Evolutionary conservation across 2,888 invertebrate species (phyloP).

Genomic region (Oscheius sp.): DNA sequence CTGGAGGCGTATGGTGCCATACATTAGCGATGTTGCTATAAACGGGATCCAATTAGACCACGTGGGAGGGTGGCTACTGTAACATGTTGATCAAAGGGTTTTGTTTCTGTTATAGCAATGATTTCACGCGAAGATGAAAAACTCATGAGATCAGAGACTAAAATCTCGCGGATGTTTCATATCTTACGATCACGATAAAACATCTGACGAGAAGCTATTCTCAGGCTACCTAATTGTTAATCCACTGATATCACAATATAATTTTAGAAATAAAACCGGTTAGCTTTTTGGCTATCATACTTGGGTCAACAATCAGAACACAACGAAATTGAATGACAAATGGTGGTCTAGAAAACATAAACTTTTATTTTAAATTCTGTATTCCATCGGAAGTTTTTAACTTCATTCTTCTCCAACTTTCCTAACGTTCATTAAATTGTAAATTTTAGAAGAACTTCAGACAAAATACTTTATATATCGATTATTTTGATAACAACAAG

Average conservation of each 20-base stretch:
- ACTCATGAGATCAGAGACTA: neutral
- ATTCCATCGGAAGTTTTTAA: too few species aligned
- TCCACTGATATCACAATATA: neutral
- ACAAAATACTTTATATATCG: too few species aligned
- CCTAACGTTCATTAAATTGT: too few species aligned
- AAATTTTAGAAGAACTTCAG: too few species aligned
- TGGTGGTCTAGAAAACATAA: neutral
- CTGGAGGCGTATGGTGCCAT: neutral
- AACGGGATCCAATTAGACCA: constrained; percentile 22
- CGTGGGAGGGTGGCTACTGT: constrained; percentile 25
- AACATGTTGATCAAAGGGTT: neutral
- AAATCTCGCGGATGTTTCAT: neutral
- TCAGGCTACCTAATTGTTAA: neutral
- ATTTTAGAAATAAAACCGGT: neutral
- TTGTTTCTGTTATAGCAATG: neutral
- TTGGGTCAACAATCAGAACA: neutral
- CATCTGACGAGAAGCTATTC: too few species aligned
- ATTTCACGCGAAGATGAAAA: neutral
- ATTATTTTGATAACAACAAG: too few species aligned
- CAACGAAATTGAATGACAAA: neutral
- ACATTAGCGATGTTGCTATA: constrained; percentile 10
- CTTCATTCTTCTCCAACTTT: too few species aligned
- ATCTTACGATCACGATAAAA: too few species aligned
- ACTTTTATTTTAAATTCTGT: too few species aligned
- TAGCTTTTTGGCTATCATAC: neutral